These are phyloP conservation scores for Hystrix brachyura DNA, from an alignment of 2,113 vertebrate genomes.

Conservation along the genomic window DNA sequence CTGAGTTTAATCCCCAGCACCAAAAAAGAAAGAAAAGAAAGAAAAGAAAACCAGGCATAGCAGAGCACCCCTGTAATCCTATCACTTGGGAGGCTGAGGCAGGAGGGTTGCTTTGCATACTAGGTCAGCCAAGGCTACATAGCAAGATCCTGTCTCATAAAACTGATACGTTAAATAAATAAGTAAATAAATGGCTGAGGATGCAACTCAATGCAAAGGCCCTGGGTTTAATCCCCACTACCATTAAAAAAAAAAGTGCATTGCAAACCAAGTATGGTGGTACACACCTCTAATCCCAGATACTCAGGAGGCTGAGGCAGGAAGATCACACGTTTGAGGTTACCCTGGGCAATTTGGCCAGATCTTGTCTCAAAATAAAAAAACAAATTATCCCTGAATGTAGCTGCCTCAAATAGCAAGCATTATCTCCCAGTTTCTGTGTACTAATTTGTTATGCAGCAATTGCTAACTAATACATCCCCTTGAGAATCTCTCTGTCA, in stretches of 20 bases:
- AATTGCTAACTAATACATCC: not conserved
- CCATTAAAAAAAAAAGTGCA: not conserved
- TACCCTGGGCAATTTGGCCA: not conserved
- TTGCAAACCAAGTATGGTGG: not conserved
- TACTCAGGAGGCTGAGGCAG: not conserved
- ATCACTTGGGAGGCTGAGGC: not conserved
- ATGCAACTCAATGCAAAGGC: not conserved
- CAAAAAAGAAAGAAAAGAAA: not conserved
- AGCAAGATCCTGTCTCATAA: not conserved
- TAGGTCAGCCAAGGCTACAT: not conserved
- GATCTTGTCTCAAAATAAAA: not conserved
- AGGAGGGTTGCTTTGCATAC: not conserved
- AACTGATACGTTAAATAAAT: not conserved
- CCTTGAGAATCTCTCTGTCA: not conserved
- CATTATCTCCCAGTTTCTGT: too few species aligned
- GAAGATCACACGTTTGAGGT: not conserved
- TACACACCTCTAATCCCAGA: not conserved
- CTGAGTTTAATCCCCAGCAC: too few species aligned
- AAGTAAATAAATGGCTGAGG: not conserved
- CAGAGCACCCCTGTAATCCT: not conserved
- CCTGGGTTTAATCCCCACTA: not conserved
- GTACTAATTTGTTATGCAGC: not conserved
- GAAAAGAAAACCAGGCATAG: not conserved
- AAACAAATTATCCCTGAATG: too few species aligned
- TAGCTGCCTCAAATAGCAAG: too few species aligned